Conservation (phyloP, 2,113 vertebrate species). For the Rhombomys opimus region DNA sequence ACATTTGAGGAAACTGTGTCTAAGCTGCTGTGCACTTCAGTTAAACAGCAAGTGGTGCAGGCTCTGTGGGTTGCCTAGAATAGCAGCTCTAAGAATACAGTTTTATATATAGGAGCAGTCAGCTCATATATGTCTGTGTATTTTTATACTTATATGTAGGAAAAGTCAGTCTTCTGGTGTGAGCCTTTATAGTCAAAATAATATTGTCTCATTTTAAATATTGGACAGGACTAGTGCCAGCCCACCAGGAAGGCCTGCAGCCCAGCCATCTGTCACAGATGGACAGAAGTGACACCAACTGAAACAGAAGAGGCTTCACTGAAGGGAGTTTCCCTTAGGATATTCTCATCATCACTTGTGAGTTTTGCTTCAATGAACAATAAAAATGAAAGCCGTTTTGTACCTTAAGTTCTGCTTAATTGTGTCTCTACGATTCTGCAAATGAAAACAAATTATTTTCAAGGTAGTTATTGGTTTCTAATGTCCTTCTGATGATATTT, state of each 20-base stretch:
- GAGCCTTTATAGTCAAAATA: slow-evolving; percentile 65
- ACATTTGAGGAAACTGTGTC: slow-evolving; percentile 79
- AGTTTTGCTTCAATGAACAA: slow-evolving; percentile 65
- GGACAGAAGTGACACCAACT: neutral
- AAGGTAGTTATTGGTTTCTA: neutral
- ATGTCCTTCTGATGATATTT: neutral
- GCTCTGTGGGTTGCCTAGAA: neutral
- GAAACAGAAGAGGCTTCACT: slow-evolving; percentile 44
- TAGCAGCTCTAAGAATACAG: slow-evolving; percentile 39
- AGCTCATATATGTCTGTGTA: slow-evolving; percentile 16
- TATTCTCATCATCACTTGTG: slow-evolving; percentile 51
- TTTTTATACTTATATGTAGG: slow-evolving; percentile 42
- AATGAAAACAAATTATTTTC: neutral
- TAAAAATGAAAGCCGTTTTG: slow-evolving; percentile 56
- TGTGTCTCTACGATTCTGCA: neutral
- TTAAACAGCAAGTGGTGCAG: neutral
- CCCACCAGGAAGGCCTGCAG: slow-evolving; percentile 67
- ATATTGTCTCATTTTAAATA: slow-evolving; percentile 65
- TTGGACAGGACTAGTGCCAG: slow-evolving; percentile 56
- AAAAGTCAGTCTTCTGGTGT: slow-evolving; percentile 42
- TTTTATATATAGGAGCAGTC: slow-evolving; percentile 31
- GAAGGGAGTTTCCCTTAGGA: slow-evolving; percentile 58
- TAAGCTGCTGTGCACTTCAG: slow-evolving; percentile 69
- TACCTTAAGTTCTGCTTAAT: neutral
- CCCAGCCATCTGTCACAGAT: slow-evolving; percentile 71